Conservation (phyloP, 2,888 invertebrate genomes). For the Luffia ferchaultella region DNA sequence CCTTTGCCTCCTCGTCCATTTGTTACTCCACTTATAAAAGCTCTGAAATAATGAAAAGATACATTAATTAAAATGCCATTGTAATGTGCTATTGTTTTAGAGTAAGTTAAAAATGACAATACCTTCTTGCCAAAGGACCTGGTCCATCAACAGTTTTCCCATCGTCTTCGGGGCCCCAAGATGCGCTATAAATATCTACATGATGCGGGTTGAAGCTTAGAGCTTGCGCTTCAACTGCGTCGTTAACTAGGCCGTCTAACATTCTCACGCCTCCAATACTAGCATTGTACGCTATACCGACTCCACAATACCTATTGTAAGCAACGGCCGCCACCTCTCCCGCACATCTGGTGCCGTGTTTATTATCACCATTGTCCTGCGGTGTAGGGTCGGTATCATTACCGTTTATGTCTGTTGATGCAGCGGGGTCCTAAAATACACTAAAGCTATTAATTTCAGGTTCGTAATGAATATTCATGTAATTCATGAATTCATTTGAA, state of each 20-base stretch:
- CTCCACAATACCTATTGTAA: conserved; percentile 95
- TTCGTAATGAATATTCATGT: conserved; percentile 1
- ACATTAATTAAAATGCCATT: too few relatives aligned
- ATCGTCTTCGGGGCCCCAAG: conserved; percentile 97
- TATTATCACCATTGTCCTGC: conserved; percentile 97
- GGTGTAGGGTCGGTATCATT: conserved; percentile 98
- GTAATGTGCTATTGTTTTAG: too few relatives aligned
- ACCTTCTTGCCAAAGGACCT: conserved; percentile 84
- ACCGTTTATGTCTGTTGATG: conserved; percentile 97
- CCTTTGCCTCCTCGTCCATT: conserved; percentile 93
- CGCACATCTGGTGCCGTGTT: conserved; percentile 98
- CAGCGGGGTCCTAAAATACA: conserved; percentile 86
- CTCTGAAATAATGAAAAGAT: conserved; percentile 61
- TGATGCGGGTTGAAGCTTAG: conserved; percentile 92
- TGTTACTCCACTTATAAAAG: conserved; percentile 92
- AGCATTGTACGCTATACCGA: conserved; percentile 97
- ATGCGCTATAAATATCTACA: conserved; percentile 96
- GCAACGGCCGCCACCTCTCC: conserved; percentile 98
- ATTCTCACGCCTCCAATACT: conserved; percentile 96
- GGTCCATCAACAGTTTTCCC: conserved; percentile 97
- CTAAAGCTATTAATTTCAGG: conserved; percentile 18
- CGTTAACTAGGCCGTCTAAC: conserved; percentile 97
- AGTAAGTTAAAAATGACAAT: conserved; percentile 15
- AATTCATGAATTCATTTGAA: neutral
- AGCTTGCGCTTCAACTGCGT: conserved; percentile 93